Evolutionary conservation across 2,797 vertebrate genomes (phyloP).

Genomic region (Atherinosoma microstoma): DNA sequence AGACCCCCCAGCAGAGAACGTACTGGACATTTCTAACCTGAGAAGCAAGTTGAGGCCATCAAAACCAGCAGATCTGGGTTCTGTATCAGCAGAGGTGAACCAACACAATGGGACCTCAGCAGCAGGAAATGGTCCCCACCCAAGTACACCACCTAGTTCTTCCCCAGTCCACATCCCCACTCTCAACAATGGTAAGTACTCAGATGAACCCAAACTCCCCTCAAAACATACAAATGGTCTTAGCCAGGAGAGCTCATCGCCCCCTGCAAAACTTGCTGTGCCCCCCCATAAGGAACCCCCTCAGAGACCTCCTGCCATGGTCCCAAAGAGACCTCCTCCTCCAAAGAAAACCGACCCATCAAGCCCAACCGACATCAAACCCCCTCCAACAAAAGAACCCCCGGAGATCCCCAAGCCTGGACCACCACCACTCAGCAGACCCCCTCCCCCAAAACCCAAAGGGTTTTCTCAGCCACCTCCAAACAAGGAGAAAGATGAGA

Average conservation of each 20-base stretch:
- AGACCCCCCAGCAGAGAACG: conserved; percentile 87
- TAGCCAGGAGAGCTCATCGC: conserved; percentile 77
- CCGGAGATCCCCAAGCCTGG: conserved; percentile 75
- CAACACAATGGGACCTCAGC: conserved; percentile 60
- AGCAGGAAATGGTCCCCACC: conserved; percentile 45
- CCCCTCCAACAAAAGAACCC: conserved; percentile 75
- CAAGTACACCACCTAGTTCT: conserved; percentile 39
- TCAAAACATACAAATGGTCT: conserved; percentile 85
- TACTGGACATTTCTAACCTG: conserved; percentile 92
- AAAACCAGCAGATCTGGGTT: conserved; percentile 84
- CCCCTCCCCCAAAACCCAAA: conserved; percentile 89
- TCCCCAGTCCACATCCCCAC: conserved; percentile 54
- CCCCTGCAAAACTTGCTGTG: conserved; percentile 77
- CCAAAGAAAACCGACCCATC: conserved; percentile 89
- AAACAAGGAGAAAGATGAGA: conserved; percentile 86
- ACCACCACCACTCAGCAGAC: conserved; percentile 79
- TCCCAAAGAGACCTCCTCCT: conserved; percentile 93
- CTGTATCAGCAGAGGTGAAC: conserved; percentile 75
- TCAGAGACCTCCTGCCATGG: conserved; percentile 87
- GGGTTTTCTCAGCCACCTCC: conserved; percentile 69
- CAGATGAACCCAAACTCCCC: conserved; percentile 76
- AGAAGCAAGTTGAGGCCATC: conserved; percentile 94
- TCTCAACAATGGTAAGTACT: conserved; percentile 72
- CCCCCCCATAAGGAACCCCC: conserved; percentile 82
- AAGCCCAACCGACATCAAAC: conserved; percentile 81